Percentiles rank a stretch among this genome's conserved stretches.
phyloP scores from a whole-genome alignment of 2,888 invertebrate genomes.

The Agapostemon virescens region DNA sequence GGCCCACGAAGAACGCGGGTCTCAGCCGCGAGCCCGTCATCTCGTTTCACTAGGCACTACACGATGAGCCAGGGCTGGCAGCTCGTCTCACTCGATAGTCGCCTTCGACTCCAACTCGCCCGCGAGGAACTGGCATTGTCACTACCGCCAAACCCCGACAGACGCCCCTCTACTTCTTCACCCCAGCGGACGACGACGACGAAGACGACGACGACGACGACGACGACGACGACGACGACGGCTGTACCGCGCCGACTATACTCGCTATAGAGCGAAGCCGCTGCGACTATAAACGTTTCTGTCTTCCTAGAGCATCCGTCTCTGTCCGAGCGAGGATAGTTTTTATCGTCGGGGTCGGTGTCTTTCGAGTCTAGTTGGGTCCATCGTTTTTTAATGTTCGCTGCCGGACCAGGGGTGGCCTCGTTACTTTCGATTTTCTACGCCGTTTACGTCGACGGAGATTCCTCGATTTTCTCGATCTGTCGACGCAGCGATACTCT shows the following conservation, averaged over 20 bases:
- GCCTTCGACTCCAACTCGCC: conserved; percentile 75
- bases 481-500: not conserved
- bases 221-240: not conserved
- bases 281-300: not conserved
- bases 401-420: not conserved
- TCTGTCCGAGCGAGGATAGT: not conserved
- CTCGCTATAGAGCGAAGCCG: not conserved
- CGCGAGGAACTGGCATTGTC: conserved; percentile 76
- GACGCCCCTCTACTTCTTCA: conserved; percentile 66
- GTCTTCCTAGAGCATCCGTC: no score
- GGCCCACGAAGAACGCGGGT: conserved; percentile 82
- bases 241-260: not conserved
- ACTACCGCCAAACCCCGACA: conserved; percentile 72
- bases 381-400: not conserved
- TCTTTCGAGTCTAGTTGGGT: not conserved
- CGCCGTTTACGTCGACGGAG: not conserved
- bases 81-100: conserved; percentile 75
- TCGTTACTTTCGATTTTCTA: conserved; percentile 20
- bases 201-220: not conserved
- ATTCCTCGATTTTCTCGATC: conserved; percentile 22
- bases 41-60: conserved; percentile 81
- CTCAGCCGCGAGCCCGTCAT: conserved; percentile 83
- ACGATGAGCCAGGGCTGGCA: conserved; percentile 77
- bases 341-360: not conserved
- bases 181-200: conserved; percentile 32